These are phyloP conservation scores for Cryptus armator DNA, from an alignment of 2,888 invertebrate species.

Conservation along the genomic window DNA sequence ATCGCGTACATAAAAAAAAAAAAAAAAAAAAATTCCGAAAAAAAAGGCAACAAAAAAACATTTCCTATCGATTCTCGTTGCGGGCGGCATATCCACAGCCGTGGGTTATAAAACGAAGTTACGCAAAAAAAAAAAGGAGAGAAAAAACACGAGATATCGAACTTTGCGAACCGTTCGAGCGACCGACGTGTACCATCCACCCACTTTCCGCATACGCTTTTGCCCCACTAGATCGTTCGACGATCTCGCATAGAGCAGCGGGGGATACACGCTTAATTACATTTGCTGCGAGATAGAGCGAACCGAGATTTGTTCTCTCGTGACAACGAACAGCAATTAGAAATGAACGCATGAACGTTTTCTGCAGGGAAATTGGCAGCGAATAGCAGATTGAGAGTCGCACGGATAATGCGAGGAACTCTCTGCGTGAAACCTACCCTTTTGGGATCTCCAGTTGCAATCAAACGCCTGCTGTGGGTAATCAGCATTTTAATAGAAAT, in stretches of 20 bases:
- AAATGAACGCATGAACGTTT: conserved; percentile 7
- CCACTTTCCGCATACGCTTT: not conserved
- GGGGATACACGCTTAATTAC: conserved; percentile 22
- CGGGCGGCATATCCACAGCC: not conserved
- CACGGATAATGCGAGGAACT: conserved; percentile 1
- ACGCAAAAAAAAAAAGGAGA: not conserved
- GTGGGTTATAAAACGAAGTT: conserved; percentile 3
- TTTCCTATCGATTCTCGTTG: conserved; percentile 16
- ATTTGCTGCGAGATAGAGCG: conserved; percentile 23
- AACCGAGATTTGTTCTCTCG: not conserved
- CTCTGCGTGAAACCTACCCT: not conserved
- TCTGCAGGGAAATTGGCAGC: not conserved
- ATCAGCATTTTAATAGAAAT: conserved; percentile 25
- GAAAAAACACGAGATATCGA: not conserved
- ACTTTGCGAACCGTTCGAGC: not conserved
- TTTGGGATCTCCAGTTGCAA: conserved; percentile 7
- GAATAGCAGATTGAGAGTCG: not conserved
- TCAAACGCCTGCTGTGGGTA: conserved; percentile 27
- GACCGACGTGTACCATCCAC: not conserved
- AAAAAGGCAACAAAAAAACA: not conserved
- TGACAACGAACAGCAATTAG: conserved; percentile 22
- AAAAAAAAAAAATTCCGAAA: not conserved
- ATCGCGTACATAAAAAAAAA: not conserved
- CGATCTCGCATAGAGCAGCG: not conserved
- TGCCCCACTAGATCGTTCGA: not conserved